Evolutionary conservation across 2,888 invertebrate species (phyloP).

Genomic region (Melanargia galathea): DNA sequence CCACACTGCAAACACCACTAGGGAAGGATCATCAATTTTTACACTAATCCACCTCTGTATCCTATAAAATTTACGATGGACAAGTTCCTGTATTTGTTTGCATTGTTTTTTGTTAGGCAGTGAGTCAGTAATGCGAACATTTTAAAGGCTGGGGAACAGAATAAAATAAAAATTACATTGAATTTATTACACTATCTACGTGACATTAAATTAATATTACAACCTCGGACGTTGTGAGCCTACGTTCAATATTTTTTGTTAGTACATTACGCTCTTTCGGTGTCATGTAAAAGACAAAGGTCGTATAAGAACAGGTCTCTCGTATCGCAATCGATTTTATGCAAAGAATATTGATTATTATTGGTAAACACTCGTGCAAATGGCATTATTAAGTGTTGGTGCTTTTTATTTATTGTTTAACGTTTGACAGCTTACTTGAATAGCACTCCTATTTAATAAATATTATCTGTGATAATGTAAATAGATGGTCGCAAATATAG

Average conservation of each 20-base stretch:
- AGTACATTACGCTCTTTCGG: constrained; percentile 39
- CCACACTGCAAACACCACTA: too few relatives aligned
- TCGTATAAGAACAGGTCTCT: constrained; percentile 59
- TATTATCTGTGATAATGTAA: too few relatives aligned
- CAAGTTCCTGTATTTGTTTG: neutral
- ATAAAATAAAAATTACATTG: constrained; percentile 13
- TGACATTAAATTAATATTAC: constrained; percentile 36
- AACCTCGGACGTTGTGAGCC: constrained; percentile 44
- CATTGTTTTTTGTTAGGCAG: neutral
- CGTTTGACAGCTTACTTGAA: constrained; percentile 21
- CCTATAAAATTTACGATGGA: too few relatives aligned
- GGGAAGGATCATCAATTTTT: too few relatives aligned
- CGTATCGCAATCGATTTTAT: constrained; percentile 64
- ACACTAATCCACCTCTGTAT: too few relatives aligned
- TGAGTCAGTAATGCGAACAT: neutral
- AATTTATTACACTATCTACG: constrained; percentile 23
- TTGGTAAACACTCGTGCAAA: constrained; percentile 53
- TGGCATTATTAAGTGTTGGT: constrained; percentile 49
- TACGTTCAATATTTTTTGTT: constrained; percentile 44
- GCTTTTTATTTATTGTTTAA: constrained; percentile 35
- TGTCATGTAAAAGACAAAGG: constrained; percentile 62
- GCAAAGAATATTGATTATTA: constrained; percentile 62
- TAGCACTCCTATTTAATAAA: neutral
- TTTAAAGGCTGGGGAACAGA: neutral
- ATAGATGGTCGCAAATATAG: too few relatives aligned